These are phyloP conservation scores for Lordiphosa fenestrarum DNA, from an alignment of 2,888 invertebrate species.

Conservation along the genomic window DNA sequence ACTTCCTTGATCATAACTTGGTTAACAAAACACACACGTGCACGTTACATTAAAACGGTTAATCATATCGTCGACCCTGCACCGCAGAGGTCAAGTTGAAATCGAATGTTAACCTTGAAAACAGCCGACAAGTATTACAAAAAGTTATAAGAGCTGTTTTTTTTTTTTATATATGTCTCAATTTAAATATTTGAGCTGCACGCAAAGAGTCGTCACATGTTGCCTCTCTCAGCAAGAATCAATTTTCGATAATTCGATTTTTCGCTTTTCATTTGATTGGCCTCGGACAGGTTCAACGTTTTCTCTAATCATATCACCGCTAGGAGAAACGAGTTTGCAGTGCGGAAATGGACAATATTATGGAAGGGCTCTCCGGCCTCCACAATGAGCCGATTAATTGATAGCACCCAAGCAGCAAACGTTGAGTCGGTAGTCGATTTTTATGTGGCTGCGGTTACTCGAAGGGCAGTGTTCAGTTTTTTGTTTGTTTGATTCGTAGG, in stretches of 20 bases:
- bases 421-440: constrained; percentile 6
- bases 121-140: constrained; percentile 55
- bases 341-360: constrained; percentile 29
- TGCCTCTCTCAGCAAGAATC: constrained; percentile 2
- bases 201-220: constrained; percentile 11
- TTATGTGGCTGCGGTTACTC: constrained; percentile 9
- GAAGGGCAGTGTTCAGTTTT: constrained; percentile 6
- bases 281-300: constrained; percentile 8
- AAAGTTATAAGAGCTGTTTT: constrained; percentile 42
- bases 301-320: constrained; percentile 20
- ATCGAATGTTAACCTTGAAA: constrained; percentile 53
- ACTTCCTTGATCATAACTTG: no score
- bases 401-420: constrained; percentile 8
- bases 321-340: constrained; percentile 25
- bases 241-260: not conserved
- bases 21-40: constrained; percentile 21
- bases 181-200: constrained; percentile 66
- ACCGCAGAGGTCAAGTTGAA: constrained; percentile 34
- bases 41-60: constrained; percentile 51
- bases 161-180: constrained; percentile 49
- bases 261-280: not conserved
- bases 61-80: constrained; percentile 26
- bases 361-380: constrained; percentile 11
- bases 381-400: constrained; percentile 4
- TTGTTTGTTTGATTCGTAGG: not conserved